Percentiles rank a stretch among this genome's conserved stretches.
Evolutionary conservation across 2,113 vertebrate genomes (phyloP).

Genomic region (Danionella cerebrum): DNA sequence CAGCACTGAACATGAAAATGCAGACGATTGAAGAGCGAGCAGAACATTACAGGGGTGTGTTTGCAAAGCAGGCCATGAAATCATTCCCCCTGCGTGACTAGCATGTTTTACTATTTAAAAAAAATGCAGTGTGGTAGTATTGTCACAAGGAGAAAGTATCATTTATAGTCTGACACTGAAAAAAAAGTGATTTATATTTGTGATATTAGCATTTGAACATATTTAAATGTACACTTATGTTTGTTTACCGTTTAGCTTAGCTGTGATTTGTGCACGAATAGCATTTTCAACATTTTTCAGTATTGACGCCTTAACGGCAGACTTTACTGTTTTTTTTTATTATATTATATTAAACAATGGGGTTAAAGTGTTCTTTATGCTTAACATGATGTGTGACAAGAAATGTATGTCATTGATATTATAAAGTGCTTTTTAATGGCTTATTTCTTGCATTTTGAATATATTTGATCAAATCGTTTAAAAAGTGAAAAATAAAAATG

Average conservation of each 20-base stretch:
- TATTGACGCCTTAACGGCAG: background rate
- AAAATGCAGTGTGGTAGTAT: background rate
- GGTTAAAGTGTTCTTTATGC: background rate
- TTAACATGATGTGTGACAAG: background rate
- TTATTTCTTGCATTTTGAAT: slow-evolving; percentile 18
- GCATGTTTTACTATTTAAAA: background rate
- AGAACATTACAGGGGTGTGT: background rate
- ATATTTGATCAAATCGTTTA: slow-evolving; percentile 22
- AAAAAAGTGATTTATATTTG: background rate
- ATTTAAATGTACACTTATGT: background rate
- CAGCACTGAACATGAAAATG: slow-evolving; percentile 5
- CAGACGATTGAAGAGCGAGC: too few relatives aligned
- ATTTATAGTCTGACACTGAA: background rate
- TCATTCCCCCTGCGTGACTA: background rate
- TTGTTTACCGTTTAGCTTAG: background rate
- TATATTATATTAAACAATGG: background rate
- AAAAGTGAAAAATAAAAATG: slow-evolving; percentile 27
- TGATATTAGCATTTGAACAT: background rate
- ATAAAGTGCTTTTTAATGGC: background rate
- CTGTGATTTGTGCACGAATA: background rate
- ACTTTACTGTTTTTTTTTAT: background rate
- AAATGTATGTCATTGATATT: background rate
- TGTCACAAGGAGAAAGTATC: background rate
- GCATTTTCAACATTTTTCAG: too few relatives aligned
- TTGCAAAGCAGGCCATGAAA: background rate